Base-by-base conservation (phyloP, 2,113 vertebrate genomes). In the Lepisosteus oculatus region DNA sequence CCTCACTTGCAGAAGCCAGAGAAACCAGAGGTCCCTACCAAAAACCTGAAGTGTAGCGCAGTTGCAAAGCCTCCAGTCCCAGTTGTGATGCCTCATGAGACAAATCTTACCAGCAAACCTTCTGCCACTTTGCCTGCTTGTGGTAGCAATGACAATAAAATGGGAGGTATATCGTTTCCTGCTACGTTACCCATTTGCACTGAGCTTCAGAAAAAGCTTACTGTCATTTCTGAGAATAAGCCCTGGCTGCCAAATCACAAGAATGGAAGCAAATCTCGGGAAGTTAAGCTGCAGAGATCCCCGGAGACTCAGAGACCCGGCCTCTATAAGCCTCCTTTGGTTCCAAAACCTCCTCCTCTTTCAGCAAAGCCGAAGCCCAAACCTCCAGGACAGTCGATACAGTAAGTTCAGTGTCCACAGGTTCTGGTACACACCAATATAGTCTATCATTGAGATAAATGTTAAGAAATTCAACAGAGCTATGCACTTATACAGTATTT, bases 161-260 rank as follows among this genome's bases (percentile, higher is more conserved):
- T 66, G 0, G 2, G 70, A 0, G 4, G 76, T 0, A 0, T 78
- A 3, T 78, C 73, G 0, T 55, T 17, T 0, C 68, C 85, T 0
- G 66, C 80, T 69, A 87, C 83, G 7, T 71, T 90, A 41, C 83
- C 84, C 54, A 83, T 92, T 77, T 85, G 87, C 65, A 67, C 83
- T 0, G 75, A 85, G 11, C 72, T 90, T n/a, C 74, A 81, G 8
- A 74, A 17, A 42, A 82, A 72, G 15, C 17, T 84, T 7, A 11
- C 59, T 6, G 41, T 80, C 44, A 64, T 59, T 4, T 2, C 42
- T 66, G 55, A 4, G 13, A 86, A 2, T 45, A 93, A 90, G 74
- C 80, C 84, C 63, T 44, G 61, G 59, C 3, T 41, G 11, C 68
- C 47, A 54, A 13, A 55, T 62, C 4, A 64, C 70, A 5, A 41